These are phyloP conservation scores for Amorpha juglandis DNA, from an alignment of 2,888 invertebrate genomes.

Conservation along the genomic window DNA sequence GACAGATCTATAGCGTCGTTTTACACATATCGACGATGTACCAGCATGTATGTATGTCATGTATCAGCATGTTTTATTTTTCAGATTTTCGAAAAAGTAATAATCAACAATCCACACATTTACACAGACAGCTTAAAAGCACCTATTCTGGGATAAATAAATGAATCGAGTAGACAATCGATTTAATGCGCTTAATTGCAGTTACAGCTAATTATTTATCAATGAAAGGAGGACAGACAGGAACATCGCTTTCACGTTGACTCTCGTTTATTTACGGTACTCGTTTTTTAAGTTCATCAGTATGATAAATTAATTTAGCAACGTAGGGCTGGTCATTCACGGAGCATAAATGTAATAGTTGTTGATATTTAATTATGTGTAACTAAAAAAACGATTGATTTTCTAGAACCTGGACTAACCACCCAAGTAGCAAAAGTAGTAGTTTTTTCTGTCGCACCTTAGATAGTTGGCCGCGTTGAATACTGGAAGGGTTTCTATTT, in stretches of 20 bases:
- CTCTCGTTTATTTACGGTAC: constrained; percentile 34
- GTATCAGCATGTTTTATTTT: background rate
- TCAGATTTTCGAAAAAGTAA: background rate
- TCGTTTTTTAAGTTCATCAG: background rate
- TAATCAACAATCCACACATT: background rate
- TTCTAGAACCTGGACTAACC: too few relatives aligned
- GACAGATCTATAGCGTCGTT: too few relatives aligned
- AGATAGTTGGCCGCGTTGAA: too few relatives aligned
- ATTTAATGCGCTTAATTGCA: constrained; percentile 26
- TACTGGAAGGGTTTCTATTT: too few relatives aligned
- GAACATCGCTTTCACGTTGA: constrained; percentile 35
- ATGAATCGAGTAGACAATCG: constrained; percentile 26
- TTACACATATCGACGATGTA: too few relatives aligned
- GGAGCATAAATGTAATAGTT: background rate
- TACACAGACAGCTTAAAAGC: background rate
- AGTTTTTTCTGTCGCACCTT: too few relatives aligned
- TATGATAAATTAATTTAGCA: background rate
- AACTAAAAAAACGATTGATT: too few relatives aligned
- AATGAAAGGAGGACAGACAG: constrained; percentile 35
- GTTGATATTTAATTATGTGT: background rate
- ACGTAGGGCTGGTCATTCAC: background rate
- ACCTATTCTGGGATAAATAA: constrained; percentile 16
- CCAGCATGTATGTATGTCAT: too few relatives aligned
- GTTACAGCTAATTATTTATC: constrained; percentile 37
- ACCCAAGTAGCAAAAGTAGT: too few relatives aligned